These are phyloP conservation scores for Heliconius ethilla DNA, from an alignment of 2,888 invertebrate genomes.

Conservation along the genomic window DNA sequence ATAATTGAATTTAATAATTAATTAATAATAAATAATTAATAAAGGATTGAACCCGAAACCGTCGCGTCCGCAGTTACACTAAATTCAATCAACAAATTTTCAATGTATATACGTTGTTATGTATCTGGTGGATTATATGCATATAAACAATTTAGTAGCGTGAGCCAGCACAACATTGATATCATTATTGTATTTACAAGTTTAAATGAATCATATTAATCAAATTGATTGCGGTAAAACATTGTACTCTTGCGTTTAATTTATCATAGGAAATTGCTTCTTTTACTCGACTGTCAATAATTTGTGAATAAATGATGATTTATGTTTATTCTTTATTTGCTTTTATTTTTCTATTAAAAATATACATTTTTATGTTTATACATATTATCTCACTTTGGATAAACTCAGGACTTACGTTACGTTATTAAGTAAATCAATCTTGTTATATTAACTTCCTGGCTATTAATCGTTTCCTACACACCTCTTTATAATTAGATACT, in stretches of 20 bases:
- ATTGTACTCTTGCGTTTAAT: neutral
- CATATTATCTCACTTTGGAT: neutral
- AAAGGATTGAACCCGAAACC: too few relatives aligned
- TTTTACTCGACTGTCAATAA: conserved; percentile 8
- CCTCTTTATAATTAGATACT: neutral
- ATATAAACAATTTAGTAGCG: too few relatives aligned
- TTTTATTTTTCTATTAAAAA: neutral
- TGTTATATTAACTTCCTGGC: neutral
- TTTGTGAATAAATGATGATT: neutral
- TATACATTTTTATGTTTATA: neutral
- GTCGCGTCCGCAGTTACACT: too few relatives aligned
- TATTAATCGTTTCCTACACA: too few relatives aligned
- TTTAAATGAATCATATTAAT: conserved; percentile 5
- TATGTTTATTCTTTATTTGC: neutral
- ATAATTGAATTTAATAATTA: too few relatives aligned
- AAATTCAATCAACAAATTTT: too few relatives aligned
- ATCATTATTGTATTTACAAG: neutral
- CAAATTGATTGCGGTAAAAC: conserved; percentile 7
- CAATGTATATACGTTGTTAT: neutral
- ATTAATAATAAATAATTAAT: too few relatives aligned
- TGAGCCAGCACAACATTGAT: neutral
- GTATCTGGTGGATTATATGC: neutral
- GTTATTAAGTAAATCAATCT: too few relatives aligned
- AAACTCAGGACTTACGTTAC: neutral
- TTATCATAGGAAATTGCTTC: neutral